Percentiles rank a stretch among this genome's conserved stretches.
phyloP scores from a whole-genome alignment of 2,888 invertebrate genomes.

The Pycnomerus fuliginosus region DNA sequence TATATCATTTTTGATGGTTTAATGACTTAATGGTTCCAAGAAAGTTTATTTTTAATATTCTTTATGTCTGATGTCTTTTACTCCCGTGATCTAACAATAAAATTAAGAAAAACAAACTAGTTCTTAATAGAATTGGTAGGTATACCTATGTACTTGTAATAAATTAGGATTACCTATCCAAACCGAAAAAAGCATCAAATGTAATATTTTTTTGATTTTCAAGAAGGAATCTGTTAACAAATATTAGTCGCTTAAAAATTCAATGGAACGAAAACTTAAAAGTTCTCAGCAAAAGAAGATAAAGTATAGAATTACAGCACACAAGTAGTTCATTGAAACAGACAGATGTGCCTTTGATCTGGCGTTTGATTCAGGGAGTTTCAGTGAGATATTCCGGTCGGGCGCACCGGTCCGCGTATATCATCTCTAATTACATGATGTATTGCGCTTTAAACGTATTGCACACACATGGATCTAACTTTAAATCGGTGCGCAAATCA shows the following conservation, averaged over 20 bases:
- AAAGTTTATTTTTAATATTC: conserved; percentile 18
- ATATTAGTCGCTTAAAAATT: too few relatives aligned
- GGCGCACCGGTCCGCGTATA: conserved; percentile 30
- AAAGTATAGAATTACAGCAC: conserved; percentile 29
- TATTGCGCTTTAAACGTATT: conserved; percentile 28
- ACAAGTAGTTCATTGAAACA: conserved; percentile 33
- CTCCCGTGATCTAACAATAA: background rate
- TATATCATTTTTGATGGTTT: conserved; percentile 22
- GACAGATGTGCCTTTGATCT: conserved; percentile 37
- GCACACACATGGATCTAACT: conserved; percentile 20
- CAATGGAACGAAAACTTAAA: too few relatives aligned
- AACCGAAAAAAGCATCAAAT: background rate
- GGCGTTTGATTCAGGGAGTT: conserved; percentile 28
- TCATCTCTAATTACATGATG: conserved; percentile 37
- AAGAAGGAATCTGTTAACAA: too few relatives aligned
- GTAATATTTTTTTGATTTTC: too few relatives aligned
- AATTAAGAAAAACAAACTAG: background rate
- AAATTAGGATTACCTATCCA: background rate
- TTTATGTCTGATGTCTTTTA: background rate
- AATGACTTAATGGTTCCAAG: conserved; percentile 22
- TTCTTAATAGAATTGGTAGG: background rate
- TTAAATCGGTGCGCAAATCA: conserved; percentile 15
- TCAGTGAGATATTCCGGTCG: conserved; percentile 32
- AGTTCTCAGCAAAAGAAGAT: too few relatives aligned
- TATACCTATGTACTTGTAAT: background rate